Evolutionary conservation across 2,113 vertebrate genomes (phyloP).

Genomic region (Centropristis striata): DNA sequence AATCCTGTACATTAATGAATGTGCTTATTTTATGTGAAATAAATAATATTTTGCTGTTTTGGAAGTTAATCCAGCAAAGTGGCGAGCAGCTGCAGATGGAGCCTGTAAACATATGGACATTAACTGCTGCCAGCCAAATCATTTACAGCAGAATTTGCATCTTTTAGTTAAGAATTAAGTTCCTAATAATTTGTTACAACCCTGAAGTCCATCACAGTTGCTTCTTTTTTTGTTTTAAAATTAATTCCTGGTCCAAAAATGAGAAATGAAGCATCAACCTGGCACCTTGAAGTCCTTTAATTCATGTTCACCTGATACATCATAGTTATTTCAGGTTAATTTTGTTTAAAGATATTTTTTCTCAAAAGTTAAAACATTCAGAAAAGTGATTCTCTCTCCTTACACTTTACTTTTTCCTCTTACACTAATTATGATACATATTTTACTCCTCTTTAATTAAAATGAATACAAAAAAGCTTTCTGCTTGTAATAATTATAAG

Average conservation of each 20-base stretch:
- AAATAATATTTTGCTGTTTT: background rate
- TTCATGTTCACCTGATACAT: background rate
- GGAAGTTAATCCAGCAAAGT: background rate
- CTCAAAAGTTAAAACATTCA: background rate
- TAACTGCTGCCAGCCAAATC: constrained; percentile 8
- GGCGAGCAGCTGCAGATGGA: constrained; percentile 40
- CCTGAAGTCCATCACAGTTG: background rate
- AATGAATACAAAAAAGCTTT: background rate
- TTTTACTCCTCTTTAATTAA: background rate
- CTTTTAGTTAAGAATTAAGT: constrained; percentile 10
- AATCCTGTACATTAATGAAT: background rate
- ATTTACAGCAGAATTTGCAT: constrained; percentile 13
- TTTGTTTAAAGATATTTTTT: background rate
- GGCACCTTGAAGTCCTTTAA: background rate
- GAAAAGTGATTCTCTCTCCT: background rate
- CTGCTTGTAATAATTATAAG: constrained; percentile 10
- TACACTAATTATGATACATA: background rate
- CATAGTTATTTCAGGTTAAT: background rate
- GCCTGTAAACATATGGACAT: constrained; percentile 21
- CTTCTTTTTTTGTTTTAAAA: background rate
- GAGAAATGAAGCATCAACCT: background rate
- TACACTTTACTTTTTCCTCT: background rate
- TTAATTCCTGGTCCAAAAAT: background rate
- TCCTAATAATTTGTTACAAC: background rate
- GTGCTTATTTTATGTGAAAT: background rate